Percentiles rank a stretch among this genome's conserved stretches.
phyloP scores from a whole-genome alignment of 1,140 invertebrate genomes.

The Papilio machaon region DNA sequence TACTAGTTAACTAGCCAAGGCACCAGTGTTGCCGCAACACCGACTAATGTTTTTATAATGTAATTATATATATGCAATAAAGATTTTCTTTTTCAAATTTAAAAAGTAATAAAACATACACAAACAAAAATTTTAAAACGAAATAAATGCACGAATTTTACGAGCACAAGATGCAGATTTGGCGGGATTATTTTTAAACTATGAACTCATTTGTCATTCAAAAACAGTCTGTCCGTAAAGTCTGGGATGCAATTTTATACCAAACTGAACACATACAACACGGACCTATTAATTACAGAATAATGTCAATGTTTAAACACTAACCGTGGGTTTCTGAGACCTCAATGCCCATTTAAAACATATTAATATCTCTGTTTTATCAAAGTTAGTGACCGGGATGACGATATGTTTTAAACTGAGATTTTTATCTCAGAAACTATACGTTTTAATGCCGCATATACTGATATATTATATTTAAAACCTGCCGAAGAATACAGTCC shows the following conservation, averaged over 20 bases:
- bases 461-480: background rate
- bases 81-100: too few species aligned
- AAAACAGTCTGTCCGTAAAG: background rate
- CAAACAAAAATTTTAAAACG: background rate
- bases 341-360: background rate
- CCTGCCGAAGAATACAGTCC: background rate
- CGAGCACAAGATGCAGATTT: constrained; percentile 25
- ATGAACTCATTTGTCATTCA: constrained; percentile 34
- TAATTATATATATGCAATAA: too few species aligned
- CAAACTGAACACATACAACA: constrained; percentile 5
- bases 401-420: too few species aligned
- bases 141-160: constrained; percentile 14
- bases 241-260: background rate
- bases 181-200: constrained; percentile 29
- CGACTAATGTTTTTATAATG: too few species aligned
- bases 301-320: background rate
- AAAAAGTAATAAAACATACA: too few species aligned
- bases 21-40: too few species aligned
- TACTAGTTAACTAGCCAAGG: too few species aligned
- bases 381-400: too few species aligned
- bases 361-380: background rate
- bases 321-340: background rate
- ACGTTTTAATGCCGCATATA: background rate
- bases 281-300: constrained; percentile 2
- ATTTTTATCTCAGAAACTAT: too few species aligned